Evolutionary conservation across 2,113 vertebrate genomes (phyloP).

Genomic region (Archocentrus centrarchus): DNA sequence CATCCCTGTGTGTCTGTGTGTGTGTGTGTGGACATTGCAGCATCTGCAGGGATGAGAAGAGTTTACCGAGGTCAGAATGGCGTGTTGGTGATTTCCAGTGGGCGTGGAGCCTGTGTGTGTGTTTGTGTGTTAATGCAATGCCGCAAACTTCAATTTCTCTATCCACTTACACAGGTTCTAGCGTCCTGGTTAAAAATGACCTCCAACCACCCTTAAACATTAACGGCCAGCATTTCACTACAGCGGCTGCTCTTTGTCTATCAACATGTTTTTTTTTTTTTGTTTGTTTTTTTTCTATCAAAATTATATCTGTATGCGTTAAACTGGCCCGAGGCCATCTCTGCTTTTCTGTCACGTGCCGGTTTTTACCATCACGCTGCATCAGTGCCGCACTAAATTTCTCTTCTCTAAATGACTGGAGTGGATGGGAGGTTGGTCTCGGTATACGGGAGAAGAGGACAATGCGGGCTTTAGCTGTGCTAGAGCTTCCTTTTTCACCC

Average conservation of each 20-base stretch:
- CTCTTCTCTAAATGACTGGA: slow-evolving; percentile 72
- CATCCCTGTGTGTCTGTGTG: neutral
- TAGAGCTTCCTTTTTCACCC: slow-evolving; percentile 56
- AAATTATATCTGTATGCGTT: slow-evolving; percentile 61
- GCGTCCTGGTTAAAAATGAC: slow-evolving; percentile 56
- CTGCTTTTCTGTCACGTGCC: slow-evolving; percentile 53
- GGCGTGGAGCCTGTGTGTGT: slow-evolving; percentile 21
- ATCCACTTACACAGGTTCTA: slow-evolving; percentile 48
- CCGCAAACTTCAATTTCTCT: slow-evolving; percentile 59
- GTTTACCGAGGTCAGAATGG: slow-evolving; percentile 55
- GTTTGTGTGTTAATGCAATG: slow-evolving; percentile 37
- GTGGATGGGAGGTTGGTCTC: slow-evolving; percentile 70
- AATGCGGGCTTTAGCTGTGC: slow-evolving; percentile 56
- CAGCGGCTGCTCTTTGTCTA: slow-evolving; percentile 59
- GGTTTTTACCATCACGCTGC: slow-evolving; percentile 56
- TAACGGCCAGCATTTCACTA: slow-evolving; percentile 55
- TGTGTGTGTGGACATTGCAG: slow-evolving; percentile 28
- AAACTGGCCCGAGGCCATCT: slow-evolving; percentile 57
- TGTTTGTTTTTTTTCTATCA: slow-evolving; percentile 43
- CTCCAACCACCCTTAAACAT: slow-evolving; percentile 58
- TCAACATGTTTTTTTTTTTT: slow-evolving; percentile 52
- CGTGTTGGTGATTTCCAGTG: slow-evolving; percentile 20
- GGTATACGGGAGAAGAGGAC: slow-evolving; percentile 64
- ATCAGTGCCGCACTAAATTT: slow-evolving; percentile 69
- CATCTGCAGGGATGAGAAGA: slow-evolving; percentile 40